Conservation (phyloP, 2,888 invertebrate genomes). For the Drosophila siamana region DNA sequence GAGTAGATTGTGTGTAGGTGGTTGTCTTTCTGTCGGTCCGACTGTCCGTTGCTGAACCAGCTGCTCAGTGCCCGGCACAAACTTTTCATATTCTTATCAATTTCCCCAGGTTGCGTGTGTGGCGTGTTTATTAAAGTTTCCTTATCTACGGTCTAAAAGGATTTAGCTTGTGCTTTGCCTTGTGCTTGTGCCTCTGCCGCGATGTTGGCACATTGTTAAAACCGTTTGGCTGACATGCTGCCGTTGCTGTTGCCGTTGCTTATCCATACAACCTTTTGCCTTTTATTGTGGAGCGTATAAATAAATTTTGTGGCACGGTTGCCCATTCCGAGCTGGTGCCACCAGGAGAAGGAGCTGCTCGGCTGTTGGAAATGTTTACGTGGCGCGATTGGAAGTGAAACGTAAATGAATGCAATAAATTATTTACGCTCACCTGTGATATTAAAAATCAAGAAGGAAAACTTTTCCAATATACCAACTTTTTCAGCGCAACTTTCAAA, state of each 20-base stretch:
- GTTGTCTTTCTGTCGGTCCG: neutral
- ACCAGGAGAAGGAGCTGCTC: slow-evolving; percentile 6
- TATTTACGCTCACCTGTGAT: slow-evolving; percentile 82
- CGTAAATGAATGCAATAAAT: slow-evolving; percentile 83
- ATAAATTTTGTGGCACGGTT: slow-evolving; percentile 57
- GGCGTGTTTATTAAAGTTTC: slow-evolving; percentile 80
- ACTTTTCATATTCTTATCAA: slow-evolving; percentile 79
- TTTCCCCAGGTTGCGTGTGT: slow-evolving; percentile 77
- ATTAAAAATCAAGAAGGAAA: slow-evolving; percentile 82
- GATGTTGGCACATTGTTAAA: slow-evolving; percentile 75
- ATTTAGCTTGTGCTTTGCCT: slow-evolving; percentile 54
- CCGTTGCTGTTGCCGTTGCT: slow-evolving; percentile 20
- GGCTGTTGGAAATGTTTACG: slow-evolving; percentile 63
- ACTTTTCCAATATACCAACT: slow-evolving; percentile 82
- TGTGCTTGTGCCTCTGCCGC: slow-evolving; percentile 37
- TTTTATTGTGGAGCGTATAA: slow-evolving; percentile 68
- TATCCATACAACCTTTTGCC: slow-evolving; percentile 40
- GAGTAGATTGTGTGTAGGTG: too few species aligned
- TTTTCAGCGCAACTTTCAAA: slow-evolving; percentile 69
- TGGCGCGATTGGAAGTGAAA: slow-evolving; percentile 79
- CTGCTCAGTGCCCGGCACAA: slow-evolving; percentile 64
- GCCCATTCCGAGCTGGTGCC: neutral
- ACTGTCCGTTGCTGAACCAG: slow-evolving; percentile 28
- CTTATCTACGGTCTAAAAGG: slow-evolving; percentile 77
- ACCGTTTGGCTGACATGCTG: slow-evolving; percentile 37